Conservation (phyloP, 2,113 vertebrate genomes). For the Prietella phreatophila region DNA sequence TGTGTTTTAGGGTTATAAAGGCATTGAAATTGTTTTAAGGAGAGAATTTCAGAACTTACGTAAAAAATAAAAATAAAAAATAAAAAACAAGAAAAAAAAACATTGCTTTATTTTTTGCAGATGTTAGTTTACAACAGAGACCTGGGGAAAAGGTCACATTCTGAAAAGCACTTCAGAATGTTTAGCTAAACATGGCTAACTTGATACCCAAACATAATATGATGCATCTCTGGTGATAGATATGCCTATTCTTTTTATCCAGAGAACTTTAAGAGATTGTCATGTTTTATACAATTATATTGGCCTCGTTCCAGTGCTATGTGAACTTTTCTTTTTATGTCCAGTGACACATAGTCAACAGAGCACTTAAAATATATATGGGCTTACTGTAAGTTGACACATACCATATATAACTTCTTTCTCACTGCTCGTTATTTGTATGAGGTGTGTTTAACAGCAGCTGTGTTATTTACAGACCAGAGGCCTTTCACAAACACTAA, state of each 20-base stretch:
- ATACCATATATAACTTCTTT: background rate
- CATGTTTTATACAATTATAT: background rate
- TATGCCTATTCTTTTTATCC: background rate
- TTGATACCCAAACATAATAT: background rate
- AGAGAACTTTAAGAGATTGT: background rate
- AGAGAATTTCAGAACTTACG: background rate
- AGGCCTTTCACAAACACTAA: conserved; percentile 24
- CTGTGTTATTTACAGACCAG: background rate
- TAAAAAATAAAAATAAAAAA: background rate
- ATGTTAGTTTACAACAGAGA: conserved; percentile 6
- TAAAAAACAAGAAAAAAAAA: background rate
- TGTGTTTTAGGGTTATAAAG: background rate
- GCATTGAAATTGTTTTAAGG: background rate
- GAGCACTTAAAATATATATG: background rate
- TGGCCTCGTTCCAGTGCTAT: background rate
- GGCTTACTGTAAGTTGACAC: background rate
- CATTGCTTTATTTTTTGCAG: conserved; percentile 10
- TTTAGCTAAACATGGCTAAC: background rate
- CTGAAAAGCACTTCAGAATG: background rate
- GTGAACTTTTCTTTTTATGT: background rate
- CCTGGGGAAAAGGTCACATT: conserved; percentile 1
- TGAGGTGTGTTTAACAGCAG: conserved; percentile 35
- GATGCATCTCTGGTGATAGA: background rate
- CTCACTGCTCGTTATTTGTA: conserved; percentile 19
- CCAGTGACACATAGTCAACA: background rate